Percentiles rank a stretch among this genome's conserved stretches.
Evolutionary conservation across 2,888 invertebrate species (phyloP).

Genomic region (Shargacucullia verbasci): DNA sequence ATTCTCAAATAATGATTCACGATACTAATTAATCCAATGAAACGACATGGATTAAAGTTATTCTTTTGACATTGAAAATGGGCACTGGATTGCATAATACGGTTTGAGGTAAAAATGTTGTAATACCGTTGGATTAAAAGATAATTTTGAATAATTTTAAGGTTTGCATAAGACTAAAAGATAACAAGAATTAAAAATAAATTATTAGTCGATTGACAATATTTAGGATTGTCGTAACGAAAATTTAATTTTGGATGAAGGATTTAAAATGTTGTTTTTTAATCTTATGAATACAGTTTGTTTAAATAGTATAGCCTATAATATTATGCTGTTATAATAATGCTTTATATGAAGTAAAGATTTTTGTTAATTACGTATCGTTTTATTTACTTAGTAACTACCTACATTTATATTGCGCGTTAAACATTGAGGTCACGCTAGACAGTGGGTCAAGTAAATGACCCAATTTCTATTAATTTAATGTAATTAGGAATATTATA

Average conservation of each 20-base stretch:
- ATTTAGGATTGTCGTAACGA: slow-evolving; percentile 31
- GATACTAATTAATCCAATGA: no score
- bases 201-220: slow-evolving; percentile 37
- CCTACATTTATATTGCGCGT: slow-evolving; percentile 27
- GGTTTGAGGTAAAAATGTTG: slow-evolving; percentile 19
- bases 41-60: no score
- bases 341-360: slow-evolving; percentile 77
- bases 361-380: slow-evolving; percentile 71
- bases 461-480: slow-evolving; percentile 37
- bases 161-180: slow-evolving; percentile 43
- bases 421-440: slow-evolving; percentile 18
- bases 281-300: slow-evolving; percentile 55
- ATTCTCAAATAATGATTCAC: neutral
- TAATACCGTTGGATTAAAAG: slow-evolving; percentile 30
- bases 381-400: slow-evolving; percentile 61
- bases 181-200: slow-evolving; percentile 38
- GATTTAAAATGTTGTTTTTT: slow-evolving; percentile 58
- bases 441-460: slow-evolving; percentile 49
- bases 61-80: neutral
- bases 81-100: slow-evolving; percentile 22
- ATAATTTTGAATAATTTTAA: slow-evolving; percentile 48
- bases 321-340: slow-evolving; percentile 74
- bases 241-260: slow-evolving; percentile 42
- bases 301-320: slow-evolving; percentile 63
- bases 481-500: slow-evolving; percentile 35